Evolutionary conservation across 2,888 invertebrate genomes (phyloP).

Genomic region (Sminthurinus aureus): DNA sequence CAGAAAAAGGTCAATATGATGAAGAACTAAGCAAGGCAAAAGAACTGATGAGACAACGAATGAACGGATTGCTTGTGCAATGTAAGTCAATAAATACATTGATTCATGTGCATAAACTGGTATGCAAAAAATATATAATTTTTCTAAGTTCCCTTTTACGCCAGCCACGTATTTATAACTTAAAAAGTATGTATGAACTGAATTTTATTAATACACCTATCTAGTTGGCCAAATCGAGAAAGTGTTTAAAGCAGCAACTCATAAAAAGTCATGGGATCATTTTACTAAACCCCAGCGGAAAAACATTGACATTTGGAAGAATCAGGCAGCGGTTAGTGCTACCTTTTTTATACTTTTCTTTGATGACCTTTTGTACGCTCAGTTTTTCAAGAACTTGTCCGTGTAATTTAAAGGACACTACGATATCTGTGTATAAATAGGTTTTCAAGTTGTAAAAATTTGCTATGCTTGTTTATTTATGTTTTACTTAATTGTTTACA

Average conservation of each 20-base stretch:
- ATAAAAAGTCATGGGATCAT: constrained; percentile 99
- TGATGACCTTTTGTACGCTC: not conserved
- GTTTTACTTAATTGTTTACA: constrained; percentile 61
- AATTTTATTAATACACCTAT: constrained; percentile 45
- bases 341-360: not conserved
- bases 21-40: constrained; percentile 87
- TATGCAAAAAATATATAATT: too few species aligned
- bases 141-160: too few species aligned
- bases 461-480: not conserved
- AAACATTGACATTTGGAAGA: constrained; percentile 98
- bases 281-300: constrained; percentile 99
- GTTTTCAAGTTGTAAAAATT: not conserved
- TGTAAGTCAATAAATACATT: constrained; percentile 74
- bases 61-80: constrained; percentile 86
- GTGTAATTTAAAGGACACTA: not conserved
- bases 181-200: too few species aligned
- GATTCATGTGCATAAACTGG: not conserved
- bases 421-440: not conserved
- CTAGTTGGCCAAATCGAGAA: constrained; percentile 99
- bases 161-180: too few species aligned
- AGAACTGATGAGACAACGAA: constrained; percentile 82
- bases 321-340: constrained; percentile 88
- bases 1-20: constrained; percentile 85
- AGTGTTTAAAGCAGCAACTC: constrained; percentile 93
- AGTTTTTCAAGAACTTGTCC: not conserved